phyloP scores from a whole-genome alignment of 2,113 vertebrate genomes.

The Tupaia tana region DNA sequence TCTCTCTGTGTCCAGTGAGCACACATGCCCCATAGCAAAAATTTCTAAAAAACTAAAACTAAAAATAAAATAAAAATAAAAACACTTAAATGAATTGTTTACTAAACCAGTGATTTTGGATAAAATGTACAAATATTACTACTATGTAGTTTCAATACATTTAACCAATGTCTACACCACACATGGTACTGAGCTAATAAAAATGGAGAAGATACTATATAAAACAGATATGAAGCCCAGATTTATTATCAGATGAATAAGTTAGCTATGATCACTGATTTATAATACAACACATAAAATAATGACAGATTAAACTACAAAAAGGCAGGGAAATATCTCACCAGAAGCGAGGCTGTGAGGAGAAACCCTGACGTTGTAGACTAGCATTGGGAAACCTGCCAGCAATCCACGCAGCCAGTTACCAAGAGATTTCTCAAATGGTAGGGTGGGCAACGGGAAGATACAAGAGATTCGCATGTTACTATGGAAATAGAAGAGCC shows the following conservation, averaged over 20 bases:
- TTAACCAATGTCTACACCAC: rapidly evolving
- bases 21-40: too few relatives aligned
- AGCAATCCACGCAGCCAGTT: neutral
- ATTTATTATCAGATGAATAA: neutral
- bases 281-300: neutral
- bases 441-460: neutral
- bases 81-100: neutral
- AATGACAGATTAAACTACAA: neutral
- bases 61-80: neutral
- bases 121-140: neutral
- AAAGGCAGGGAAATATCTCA: neutral
- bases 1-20: too few relatives aligned
- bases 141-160: neutral
- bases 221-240: neutral
- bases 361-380: neutral
- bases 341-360: neutral
- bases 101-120: neutral
- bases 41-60: too few relatives aligned
- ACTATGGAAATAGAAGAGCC: constrained; percentile 43
- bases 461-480: neutral
- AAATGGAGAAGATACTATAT: neutral
- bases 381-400: neutral
- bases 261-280: neutral
- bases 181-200: neutral
- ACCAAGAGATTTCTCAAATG: neutral